Conservation (phyloP, 2,797 vertebrate genomes). For the Kryptopterus vitreolus region DNA sequence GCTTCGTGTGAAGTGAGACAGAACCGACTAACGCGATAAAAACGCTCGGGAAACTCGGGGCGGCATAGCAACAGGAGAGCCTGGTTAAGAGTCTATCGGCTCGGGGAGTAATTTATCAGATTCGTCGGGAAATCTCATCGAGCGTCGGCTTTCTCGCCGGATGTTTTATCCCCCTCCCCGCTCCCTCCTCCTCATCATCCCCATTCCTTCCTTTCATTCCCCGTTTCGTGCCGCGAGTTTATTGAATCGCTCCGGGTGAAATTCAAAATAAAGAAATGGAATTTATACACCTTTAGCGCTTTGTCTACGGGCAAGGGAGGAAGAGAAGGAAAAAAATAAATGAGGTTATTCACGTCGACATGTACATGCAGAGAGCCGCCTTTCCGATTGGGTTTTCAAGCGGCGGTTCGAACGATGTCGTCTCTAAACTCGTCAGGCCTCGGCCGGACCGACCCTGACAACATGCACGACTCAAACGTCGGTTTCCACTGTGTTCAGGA, state of each 20-base stretch:
- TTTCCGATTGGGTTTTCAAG: background rate
- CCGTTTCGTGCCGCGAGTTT: conserved; percentile 49
- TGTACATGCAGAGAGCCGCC: conserved; percentile 8
- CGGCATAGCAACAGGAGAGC: conserved; percentile 55
- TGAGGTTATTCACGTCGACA: conserved; percentile 38
- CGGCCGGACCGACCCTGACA: conserved; percentile 7
- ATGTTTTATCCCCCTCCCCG: background rate
- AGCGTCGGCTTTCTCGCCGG: background rate
- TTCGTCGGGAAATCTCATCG: conserved; percentile 53
- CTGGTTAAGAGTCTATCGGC: conserved; percentile 42
- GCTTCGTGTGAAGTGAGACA: conserved; percentile 43
- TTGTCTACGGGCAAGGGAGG: conserved; percentile 50
- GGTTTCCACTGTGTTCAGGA: background rate
- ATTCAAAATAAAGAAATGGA: conserved; percentile 57
- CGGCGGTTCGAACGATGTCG: background rate
- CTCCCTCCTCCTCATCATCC: no score
- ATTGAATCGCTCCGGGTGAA: conserved; percentile 55
- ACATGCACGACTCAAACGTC: background rate
- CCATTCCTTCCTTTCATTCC: conserved; percentile 45
- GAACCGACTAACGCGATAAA: conserved; percentile 41
- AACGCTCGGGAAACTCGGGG: conserved; percentile 32
- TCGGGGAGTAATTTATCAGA: conserved; percentile 53
- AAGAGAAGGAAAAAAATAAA: no score
- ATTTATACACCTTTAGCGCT: conserved; percentile 56
- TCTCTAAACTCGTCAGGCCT: conserved; percentile 14